Evolutionary conservation across 2,797 vertebrate genomes (phyloP).

Genomic region (Oreonectes daqikongensis): DNA sequence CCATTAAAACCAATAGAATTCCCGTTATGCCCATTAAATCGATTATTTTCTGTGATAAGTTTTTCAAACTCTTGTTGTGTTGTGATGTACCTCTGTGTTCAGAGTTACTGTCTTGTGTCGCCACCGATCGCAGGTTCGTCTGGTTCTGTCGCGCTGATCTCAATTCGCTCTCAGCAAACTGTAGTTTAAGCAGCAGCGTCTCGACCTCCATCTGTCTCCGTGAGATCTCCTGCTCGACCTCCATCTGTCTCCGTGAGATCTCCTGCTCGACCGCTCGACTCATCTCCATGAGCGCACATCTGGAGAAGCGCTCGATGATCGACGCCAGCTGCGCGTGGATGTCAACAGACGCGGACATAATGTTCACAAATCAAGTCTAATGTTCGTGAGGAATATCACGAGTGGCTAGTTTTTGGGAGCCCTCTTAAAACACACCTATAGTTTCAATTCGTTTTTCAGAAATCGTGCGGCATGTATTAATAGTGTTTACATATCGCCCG

Average conservation of each 20-base stretch:
- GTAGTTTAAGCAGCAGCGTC: constrained; percentile 55
- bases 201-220: constrained; percentile 58
- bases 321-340: constrained; percentile 57
- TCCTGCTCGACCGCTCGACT: constrained; percentile 52
- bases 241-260: constrained; percentile 40
- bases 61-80: neutral
- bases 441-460: neutral
- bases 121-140: constrained; percentile 51
- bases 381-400: neutral
- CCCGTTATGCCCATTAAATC: no score
- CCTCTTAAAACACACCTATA: neutral
- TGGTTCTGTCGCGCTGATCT: constrained; percentile 49
- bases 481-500: constrained; percentile 51
- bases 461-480: neutral
- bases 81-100: constrained; percentile 33
- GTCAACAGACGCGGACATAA: constrained; percentile 53
- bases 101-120: constrained; percentile 42
- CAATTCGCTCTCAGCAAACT: constrained; percentile 58
- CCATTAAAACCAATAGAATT: no score
- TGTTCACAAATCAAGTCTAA: neutral
- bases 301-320: constrained; percentile 57
- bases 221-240: constrained; percentile 56
- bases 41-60: no score
- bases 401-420: neutral
- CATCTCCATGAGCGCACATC: constrained; percentile 57